These are phyloP conservation scores for Eubucco bourcierii DNA, from an alignment of 2,113 vertebrate species.

Conservation along the genomic window DNA sequence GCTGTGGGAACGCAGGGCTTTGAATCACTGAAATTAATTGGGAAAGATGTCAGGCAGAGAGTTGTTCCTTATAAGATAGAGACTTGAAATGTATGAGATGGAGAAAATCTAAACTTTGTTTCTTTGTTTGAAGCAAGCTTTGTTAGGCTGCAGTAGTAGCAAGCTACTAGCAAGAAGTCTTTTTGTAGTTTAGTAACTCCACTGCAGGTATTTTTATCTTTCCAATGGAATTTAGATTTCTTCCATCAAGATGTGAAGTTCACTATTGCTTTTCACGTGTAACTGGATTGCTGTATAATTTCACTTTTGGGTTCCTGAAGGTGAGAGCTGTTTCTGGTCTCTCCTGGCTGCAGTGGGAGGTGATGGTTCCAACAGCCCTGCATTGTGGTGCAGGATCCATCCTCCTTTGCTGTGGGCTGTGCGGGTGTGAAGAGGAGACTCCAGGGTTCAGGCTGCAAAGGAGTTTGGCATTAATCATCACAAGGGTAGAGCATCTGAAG, in stretches of 20 bases:
- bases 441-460: background rate
- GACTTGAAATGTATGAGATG: background rate
- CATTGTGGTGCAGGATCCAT: accelerated
- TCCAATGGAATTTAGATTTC: background rate
- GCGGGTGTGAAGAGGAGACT: background rate
- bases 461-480: background rate
- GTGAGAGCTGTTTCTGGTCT: accelerated
- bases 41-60: background rate
- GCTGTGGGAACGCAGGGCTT: background rate
- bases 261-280: background rate
- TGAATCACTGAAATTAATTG: background rate
- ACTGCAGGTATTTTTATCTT: background rate
- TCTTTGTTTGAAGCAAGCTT: background rate
- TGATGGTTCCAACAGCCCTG: background rate
- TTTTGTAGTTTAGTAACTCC: background rate
- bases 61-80: background rate
- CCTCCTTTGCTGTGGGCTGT: background rate
- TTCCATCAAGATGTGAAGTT: background rate
- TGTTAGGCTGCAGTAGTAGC: background rate
- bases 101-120: background rate
- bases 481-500: background rate
- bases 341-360: background rate
- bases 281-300: background rate
- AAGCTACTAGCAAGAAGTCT: background rate
- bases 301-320: background rate